These are phyloP conservation scores for Chlorodrepanis virens DNA, from an alignment of 2,113 vertebrate genomes.

Conservation along the genomic window DNA sequence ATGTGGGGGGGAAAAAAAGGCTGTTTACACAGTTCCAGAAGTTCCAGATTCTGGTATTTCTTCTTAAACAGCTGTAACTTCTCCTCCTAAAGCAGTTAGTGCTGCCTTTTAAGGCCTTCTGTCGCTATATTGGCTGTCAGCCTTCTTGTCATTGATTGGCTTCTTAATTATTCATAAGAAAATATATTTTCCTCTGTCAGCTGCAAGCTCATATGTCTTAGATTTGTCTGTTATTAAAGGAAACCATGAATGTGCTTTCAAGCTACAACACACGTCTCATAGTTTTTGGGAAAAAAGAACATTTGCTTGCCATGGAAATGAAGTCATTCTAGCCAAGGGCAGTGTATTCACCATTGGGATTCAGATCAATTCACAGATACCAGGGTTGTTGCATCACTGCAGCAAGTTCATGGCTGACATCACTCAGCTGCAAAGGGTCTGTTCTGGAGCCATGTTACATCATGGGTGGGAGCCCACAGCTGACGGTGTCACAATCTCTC, in stretches of 20 bases:
- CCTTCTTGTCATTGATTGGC: background rate
- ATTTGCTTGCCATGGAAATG: background rate
- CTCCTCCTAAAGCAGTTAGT: background rate
- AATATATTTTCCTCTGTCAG: background rate
- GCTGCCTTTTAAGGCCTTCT: background rate
- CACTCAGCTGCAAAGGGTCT: background rate
- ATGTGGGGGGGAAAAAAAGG: no score
- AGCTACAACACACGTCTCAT: background rate
- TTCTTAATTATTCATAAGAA: background rate
- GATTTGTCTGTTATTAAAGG: background rate
- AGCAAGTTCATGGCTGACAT: background rate
- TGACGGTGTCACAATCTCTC: background rate
- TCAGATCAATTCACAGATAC: background rate
- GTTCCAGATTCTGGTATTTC: background rate
- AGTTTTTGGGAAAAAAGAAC: background rate
- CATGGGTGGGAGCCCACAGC: background rate
- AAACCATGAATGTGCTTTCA: background rate
- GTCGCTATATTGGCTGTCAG: background rate
- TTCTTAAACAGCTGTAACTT: background rate
- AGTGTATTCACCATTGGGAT: rapidly evolving
- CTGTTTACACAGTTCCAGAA: background rate
- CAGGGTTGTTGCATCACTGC: background rate
- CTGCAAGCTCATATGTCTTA: background rate
- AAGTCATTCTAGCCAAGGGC: background rate
- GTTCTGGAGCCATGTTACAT: background rate